Base-by-base conservation (phyloP, 2,888 invertebrate species). In the Lasius fuliginosus region DNA sequence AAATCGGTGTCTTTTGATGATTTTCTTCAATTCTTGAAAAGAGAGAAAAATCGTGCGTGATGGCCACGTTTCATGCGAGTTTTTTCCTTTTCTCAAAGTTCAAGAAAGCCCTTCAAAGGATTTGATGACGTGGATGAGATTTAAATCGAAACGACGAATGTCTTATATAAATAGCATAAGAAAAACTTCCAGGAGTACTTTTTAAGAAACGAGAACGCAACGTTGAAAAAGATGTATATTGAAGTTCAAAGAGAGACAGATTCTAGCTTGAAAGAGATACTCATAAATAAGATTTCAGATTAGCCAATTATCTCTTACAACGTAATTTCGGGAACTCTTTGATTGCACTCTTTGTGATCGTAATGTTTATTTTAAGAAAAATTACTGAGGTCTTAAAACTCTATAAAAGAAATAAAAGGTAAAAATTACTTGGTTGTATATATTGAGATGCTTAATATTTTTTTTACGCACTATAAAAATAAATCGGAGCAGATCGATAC, bases 361-460 rank as follows among this genome's bases (percentile, higher is more conserved):
- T n/a, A n/a, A 62, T 9, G 18, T n/a, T 67, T 49, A 33, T 4
- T 42, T 62, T 5, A 27, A 53, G 4, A 30, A 36, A 75, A 36
- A 75, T 75, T 53, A 27, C 11, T 75, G 1, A 42, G 36, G 1
- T 33, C 9, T 23, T 64, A 42, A 64, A 67, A 53, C n/a, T 8
- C 6, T 23, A 3, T 56, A 46, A 40, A 3, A 40, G 40, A 77
- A 53, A 40, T 40, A 53, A 53, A 53, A n/a, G 8, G n/a, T 56
- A 56, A 40, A 40, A 60, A 75, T 53, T 49, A 18, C 18, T 65
- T 49, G 27, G 8, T 67, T 67, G 1, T 33, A 65, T 64, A 65
- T 36, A 65, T 11, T 23, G 3, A 46, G 3, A 18, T n/a, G 15
- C 1, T 18, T 5, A 36, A 30, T 62, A 75, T 75, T 75, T 40